Evolutionary conservation across 2,113 vertebrate species (phyloP).

Genomic region (Nesoenas mayeri): DNA sequence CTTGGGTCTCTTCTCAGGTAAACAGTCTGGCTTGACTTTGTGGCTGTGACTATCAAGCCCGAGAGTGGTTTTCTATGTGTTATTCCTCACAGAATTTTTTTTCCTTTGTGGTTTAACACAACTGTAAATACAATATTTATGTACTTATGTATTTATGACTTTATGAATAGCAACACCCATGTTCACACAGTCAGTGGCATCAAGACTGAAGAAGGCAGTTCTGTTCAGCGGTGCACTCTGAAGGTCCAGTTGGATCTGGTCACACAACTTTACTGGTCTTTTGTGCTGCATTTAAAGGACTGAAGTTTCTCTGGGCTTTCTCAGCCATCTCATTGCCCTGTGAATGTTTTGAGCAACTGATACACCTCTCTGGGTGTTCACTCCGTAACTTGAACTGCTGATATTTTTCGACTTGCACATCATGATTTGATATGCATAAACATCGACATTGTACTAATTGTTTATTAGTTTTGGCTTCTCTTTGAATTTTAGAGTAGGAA

Average conservation of each 20-base stretch:
- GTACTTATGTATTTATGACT: background rate
- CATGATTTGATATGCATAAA: constrained; percentile 20
- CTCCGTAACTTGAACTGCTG: constrained; percentile 52
- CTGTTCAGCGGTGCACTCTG: background rate
- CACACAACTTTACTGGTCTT: background rate
- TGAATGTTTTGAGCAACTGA: constrained; percentile 5
- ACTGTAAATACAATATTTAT: background rate
- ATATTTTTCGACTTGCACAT: background rate
- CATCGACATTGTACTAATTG: constrained; percentile 33
- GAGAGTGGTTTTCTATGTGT: background rate
- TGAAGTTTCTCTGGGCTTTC: background rate
- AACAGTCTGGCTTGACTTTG: background rate
- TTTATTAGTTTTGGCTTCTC: constrained; percentile 68
- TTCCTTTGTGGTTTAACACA: background rate
- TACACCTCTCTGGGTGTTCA: constrained; percentile 35
- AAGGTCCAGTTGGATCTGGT: background rate
- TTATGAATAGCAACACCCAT: background rate
- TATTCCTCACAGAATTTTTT: background rate
- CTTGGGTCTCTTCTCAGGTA: background rate
- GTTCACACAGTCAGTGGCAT: background rate
- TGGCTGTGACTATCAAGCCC: background rate
- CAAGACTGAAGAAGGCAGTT: background rate
- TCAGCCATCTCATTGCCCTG: background rate
- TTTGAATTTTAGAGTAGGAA: constrained; percentile 32
- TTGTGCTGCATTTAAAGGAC: background rate